Evolutionary conservation across 2,113 vertebrate genomes (phyloP).

Genomic region (Onychorhynchus coronatus): DNA sequence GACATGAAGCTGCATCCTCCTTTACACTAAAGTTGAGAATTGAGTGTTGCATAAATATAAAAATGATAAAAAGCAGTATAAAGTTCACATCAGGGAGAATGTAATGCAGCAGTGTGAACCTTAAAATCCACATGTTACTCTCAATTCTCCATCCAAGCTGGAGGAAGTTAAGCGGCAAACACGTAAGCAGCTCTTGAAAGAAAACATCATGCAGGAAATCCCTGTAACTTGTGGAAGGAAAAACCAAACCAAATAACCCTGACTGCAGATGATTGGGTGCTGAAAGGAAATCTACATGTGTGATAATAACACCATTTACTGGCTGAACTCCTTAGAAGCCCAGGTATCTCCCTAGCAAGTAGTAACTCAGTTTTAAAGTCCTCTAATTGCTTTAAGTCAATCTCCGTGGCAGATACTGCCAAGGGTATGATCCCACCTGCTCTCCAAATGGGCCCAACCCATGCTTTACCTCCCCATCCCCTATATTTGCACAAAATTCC

Average conservation of each 20-base stretch:
- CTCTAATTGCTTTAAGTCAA: neutral
- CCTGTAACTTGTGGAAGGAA: neutral
- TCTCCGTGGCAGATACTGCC: neutral
- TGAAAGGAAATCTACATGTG: neutral
- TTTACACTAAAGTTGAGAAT: slow-evolving; percentile 24
- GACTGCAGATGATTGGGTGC: accelerated
- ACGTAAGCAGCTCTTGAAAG: neutral
- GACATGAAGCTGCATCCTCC: neutral
- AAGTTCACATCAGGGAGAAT: neutral
- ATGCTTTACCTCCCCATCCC: neutral
- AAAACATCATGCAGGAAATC: neutral
- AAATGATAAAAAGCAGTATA: neutral
- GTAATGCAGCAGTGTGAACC: slow-evolving; percentile 20
- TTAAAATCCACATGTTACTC: neutral
- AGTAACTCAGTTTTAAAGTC: neutral
- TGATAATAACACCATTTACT: neutral
- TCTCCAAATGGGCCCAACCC: neutral
- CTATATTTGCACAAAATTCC: neutral
- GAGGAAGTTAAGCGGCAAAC: neutral
- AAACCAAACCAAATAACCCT: neutral
- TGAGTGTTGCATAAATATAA: slow-evolving; percentile 15
- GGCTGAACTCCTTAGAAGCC: neutral
- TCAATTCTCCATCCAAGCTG: neutral
- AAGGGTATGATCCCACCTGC: neutral
- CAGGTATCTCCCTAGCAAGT: neutral